phyloP scores from a whole-genome alignment of 2,888 invertebrate species.

The Oxytorus armatus region DNA sequence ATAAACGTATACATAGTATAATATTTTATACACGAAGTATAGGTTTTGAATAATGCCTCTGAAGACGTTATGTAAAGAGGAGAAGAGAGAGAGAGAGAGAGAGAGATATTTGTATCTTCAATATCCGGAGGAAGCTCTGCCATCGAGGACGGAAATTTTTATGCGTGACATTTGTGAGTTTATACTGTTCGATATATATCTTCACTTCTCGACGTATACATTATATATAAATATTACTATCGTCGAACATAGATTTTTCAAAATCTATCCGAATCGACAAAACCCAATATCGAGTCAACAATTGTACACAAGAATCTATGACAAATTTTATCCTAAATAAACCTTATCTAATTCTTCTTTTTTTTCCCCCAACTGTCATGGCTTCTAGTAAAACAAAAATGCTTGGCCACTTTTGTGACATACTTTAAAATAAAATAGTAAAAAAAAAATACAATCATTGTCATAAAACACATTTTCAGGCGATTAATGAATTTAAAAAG shows the following conservation, averaged over 20 bases:
- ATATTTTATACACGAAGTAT: slow-evolving; percentile 35
- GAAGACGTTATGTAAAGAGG: slow-evolving; percentile 17
- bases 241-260: too few species aligned
- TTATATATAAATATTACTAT: slow-evolving; percentile 31
- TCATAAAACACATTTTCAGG: background rate
- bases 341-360: background rate
- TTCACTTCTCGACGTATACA: background rate
- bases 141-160: slow-evolving; percentile 62
- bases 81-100: slow-evolving; percentile 18
- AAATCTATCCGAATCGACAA: background rate
- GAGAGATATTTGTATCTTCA: slow-evolving; percentile 23
- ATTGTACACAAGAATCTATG: background rate
- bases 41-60: slow-evolving; percentile 45
- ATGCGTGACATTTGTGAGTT: slow-evolving; percentile 29
- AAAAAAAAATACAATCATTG: too few species aligned
- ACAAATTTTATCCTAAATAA: background rate
- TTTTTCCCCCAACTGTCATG: slow-evolving; percentile 8
- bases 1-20: slow-evolving; percentile 51
- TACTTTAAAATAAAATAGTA: too few species aligned
- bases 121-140: slow-evolving; percentile 35
- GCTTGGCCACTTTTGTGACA: background rate
- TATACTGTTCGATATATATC: slow-evolving; percentile 17
- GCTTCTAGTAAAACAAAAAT: background rate
- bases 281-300: background rate
- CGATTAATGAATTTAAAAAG: background rate